Base-by-base conservation (phyloP, 2,113 vertebrate genomes). In the Nyctereutes procyonoides region DNA sequence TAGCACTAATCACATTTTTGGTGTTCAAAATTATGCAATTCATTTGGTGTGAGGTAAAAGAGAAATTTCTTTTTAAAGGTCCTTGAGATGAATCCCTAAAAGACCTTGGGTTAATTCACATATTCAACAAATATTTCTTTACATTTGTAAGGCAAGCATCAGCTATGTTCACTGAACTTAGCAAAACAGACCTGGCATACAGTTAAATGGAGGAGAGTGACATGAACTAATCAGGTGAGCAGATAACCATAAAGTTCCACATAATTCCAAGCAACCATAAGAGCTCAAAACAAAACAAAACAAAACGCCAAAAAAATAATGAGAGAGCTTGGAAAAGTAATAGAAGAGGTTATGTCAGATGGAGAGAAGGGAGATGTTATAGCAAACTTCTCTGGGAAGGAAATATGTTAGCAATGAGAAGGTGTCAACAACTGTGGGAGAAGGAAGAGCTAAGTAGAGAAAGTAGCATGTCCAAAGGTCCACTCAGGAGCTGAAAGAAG, bases 41-140 rank as follows among this genome's bases (percentile, higher is more conserved):
- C 1, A 43, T 38, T 19, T 87, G 56, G 20, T 71, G 53, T 89
- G 13, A 83, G 6, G 0, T 77, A 17, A 95, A 38, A 43, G 24
- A 89, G 17, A 89, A 28, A 87, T 83, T 86, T 93, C 38, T 86
- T 86, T 82, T 32, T 96, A 48, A 95, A 96, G 3, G 1, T 48
- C n/a, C 15, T 79, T 35, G 9, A 86, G 30, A 12, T 73, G 55
- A 87, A 74, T 69, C 6, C 20, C 43, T 88, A 35, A 81, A 62
- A 93, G 17, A 6, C 20, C 10, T 58, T 88, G 32, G 11, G 4
- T 88, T 77, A 24, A 56, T 82, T 84, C 48, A 93, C 26, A 93
- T 76, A 55, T 38, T 74, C 38, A 74, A 73, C 30, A 88, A 63
- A 32, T 65, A 65, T 65, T 53, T 87, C 62, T 38, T 88, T 77